A percentile compares a stretch with the other conserved stretches of the same genome.
Evolutionary conservation across 2,888 invertebrate genomes (phyloP).

Genomic region (Aphidius colemani): DNA sequence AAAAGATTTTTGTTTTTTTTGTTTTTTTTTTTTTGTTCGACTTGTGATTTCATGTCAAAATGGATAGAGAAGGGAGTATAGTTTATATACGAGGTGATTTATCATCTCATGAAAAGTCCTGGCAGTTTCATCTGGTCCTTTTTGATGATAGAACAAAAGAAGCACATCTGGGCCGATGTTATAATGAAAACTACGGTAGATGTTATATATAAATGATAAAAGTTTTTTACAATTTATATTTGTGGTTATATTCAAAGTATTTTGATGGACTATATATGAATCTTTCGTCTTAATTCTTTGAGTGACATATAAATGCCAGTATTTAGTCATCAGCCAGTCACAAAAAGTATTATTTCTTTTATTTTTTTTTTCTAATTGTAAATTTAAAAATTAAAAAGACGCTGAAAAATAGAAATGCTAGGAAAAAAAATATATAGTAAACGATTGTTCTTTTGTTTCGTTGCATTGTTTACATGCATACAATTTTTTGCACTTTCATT

Average conservation of each 20-base stretch:
- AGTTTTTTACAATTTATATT: too few relatives aligned
- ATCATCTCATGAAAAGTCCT: slow-evolving; percentile 23
- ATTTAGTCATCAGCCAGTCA: not conserved
- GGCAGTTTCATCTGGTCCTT: slow-evolving; percentile 28
- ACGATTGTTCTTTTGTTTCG: slow-evolving; percentile 46
- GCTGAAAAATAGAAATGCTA: slow-evolving; percentile 18
- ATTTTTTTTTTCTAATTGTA: too few relatives aligned
- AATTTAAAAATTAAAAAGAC: too few relatives aligned
- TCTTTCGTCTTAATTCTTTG: slow-evolving; percentile 19
- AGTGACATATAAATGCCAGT: too few relatives aligned
- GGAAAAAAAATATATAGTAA: slow-evolving; percentile 42
- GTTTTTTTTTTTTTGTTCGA: slow-evolving; percentile 9
- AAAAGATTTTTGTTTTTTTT: not conserved
- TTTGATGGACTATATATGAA: not conserved
- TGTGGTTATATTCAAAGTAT: too few relatives aligned
- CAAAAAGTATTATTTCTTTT: too few relatives aligned
- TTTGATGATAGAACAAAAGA: slow-evolving; percentile 27
- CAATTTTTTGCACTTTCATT: slow-evolving; percentile 30
- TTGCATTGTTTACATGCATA: slow-evolving; percentile 41
- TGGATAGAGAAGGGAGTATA: not conserved
- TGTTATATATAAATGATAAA: not conserved
- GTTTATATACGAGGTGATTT: slow-evolving; percentile 18
- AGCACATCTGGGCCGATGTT: slow-evolving; percentile 28
- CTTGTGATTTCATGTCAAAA: not conserved
- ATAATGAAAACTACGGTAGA: slow-evolving; percentile 27